These are phyloP conservation scores for Bacillus rossius DNA, from an alignment of 1,140 invertebrate species.

Conservation along the genomic window DNA sequence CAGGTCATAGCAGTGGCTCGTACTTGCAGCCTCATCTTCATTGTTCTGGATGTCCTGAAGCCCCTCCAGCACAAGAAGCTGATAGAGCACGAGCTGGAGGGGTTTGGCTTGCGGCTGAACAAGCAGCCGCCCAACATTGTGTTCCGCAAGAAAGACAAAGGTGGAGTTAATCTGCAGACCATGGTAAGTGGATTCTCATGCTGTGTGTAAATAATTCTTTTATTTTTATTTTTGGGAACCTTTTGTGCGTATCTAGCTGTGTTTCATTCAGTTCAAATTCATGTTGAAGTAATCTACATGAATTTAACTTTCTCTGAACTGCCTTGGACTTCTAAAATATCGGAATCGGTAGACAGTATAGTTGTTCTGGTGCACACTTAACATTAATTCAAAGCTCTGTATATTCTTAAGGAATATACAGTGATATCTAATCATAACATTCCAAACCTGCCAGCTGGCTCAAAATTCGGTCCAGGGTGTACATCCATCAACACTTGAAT, in stretches of 20 bases:
- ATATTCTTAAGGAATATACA: too few species aligned
- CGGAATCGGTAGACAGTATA: too few species aligned
- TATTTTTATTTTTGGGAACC: not conserved
- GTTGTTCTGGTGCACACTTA: too few species aligned
- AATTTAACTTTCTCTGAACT: not conserved
- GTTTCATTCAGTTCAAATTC: not conserved
- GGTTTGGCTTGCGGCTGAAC: constrained; percentile 95
- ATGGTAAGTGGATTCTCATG: constrained; percentile 55
- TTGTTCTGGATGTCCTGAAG: constrained; percentile 97
- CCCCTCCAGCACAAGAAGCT: constrained; percentile 94
- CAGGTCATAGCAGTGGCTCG: constrained; percentile 99
- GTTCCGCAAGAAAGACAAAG: constrained; percentile 97
- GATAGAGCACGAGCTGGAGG: constrained; percentile 97
- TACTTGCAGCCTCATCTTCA: constrained; percentile 97
- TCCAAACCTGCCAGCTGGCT: too few species aligned
- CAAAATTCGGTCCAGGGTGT: too few species aligned
- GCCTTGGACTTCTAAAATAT: too few species aligned
- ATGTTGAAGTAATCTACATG: not conserved
- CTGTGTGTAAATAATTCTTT: not conserved
- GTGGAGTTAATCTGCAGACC: constrained; percentile 87
- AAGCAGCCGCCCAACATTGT: constrained; percentile 96
- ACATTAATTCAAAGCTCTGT: too few species aligned
- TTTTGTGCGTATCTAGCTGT: not conserved
- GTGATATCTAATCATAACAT: too few species aligned
- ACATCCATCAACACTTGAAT: too few species aligned